These are phyloP conservation scores for Dexiosoma caninum DNA, from an alignment of 2,888 invertebrate species.

Conservation along the genomic window DNA sequence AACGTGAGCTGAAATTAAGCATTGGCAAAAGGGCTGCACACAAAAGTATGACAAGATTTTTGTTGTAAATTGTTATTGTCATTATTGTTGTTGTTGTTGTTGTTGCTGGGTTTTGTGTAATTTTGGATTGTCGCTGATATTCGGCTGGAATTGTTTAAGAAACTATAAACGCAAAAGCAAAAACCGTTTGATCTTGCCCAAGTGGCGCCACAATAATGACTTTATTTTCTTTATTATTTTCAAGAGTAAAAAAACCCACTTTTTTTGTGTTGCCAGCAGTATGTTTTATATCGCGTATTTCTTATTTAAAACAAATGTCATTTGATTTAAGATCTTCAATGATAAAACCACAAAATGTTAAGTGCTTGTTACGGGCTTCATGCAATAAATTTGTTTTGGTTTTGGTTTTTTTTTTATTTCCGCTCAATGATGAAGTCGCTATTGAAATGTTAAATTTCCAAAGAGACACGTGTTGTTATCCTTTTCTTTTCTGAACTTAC, in stretches of 20 bases:
- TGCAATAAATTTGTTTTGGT: not conserved
- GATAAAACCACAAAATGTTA: conserved; percentile 53
- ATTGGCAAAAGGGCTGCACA: conserved; percentile 20
- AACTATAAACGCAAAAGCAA: conserved; percentile 45
- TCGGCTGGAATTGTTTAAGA: conserved; percentile 20
- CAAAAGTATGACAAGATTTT: conserved; percentile 35
- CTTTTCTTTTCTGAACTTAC: conserved; percentile 19
- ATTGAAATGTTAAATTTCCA: conserved; percentile 57
- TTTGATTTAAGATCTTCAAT: conserved; percentile 61
- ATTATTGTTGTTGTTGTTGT: not conserved
- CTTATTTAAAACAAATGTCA: conserved; percentile 59
- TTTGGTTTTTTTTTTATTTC: not conserved
- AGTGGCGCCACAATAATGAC: conserved; percentile 63
- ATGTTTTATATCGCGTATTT: conserved; percentile 38
- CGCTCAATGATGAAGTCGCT: too few species aligned
- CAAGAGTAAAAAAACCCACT: not conserved
- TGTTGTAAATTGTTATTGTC: not conserved
- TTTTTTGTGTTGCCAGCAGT: conserved; percentile 24
- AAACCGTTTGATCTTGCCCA: conserved; percentile 60
- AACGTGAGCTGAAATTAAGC: conserved; percentile 48
- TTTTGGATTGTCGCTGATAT: conserved; percentile 22
- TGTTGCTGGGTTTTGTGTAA: conserved; percentile 1
- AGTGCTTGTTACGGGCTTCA: conserved; percentile 4
- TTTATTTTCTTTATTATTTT: conserved; percentile 48
- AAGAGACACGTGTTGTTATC: conserved; percentile 60